Percentiles rank a stretch among this genome's conserved stretches.
Conservation (phyloP, 1,140 invertebrate genomes). For the Schlechtendalia chinensis region DNA sequence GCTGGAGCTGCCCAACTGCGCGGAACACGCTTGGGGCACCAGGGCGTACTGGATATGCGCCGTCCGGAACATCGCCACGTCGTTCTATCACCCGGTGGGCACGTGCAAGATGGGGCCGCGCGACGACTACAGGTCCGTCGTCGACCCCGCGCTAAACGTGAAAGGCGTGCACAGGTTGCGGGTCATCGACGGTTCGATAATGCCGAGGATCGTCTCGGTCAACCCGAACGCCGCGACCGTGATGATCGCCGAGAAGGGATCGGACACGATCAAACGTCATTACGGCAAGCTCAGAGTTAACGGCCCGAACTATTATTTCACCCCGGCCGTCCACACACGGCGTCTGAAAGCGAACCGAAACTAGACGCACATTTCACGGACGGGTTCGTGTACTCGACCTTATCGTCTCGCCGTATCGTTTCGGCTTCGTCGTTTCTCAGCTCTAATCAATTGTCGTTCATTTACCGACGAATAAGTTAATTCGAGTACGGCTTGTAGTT, state of each 20-base stretch:
- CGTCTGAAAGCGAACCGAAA: no score
- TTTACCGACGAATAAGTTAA: no score
- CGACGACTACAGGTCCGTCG: conserved; percentile 57
- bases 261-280: conserved; percentile 59
- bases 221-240: conserved; percentile 57
- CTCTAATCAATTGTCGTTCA: no score
- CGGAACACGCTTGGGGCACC: conserved; percentile 48
- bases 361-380: no score
- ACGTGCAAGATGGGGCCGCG: conserved; percentile 51
- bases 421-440: no score
- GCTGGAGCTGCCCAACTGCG: conserved; percentile 60
- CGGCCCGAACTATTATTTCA: no score
- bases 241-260: conserved; percentile 63
- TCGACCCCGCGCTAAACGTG: conserved; percentile 58
- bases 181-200: conserved; percentile 58
- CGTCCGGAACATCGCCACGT: conserved; percentile 53
- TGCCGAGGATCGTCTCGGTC: conserved; percentile 56
- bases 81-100: conserved; percentile 54
- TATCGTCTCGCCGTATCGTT: no score
- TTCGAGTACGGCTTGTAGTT: no score
- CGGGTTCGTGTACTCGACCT: no score
- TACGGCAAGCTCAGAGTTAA: conserved; percentile 54
- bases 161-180: conserved; percentile 55
- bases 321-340: no score
- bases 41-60: conserved; percentile 55